These are phyloP conservation scores for Balaenoptera acutorostrata DNA, from an alignment of 2,113 vertebrate genomes.

Conservation along the genomic window DNA sequence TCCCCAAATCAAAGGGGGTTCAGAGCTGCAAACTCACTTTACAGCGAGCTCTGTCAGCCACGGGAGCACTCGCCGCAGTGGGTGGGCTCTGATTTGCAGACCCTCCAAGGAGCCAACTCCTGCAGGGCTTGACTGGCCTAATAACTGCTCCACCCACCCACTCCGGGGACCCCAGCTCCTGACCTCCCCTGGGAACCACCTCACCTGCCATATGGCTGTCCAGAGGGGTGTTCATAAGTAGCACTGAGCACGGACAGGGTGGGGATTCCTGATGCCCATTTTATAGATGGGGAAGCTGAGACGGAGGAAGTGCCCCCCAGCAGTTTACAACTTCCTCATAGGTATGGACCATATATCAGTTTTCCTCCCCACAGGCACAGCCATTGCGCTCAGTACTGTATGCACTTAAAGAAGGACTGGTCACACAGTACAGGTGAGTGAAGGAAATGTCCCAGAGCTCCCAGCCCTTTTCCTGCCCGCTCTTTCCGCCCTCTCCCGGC, in stretches of 20 bases:
- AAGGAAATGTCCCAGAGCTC: not conserved
- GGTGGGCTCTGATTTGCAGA: not conserved
- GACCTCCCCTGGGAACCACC: not conserved
- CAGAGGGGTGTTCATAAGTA: not conserved
- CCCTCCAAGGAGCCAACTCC: not conserved
- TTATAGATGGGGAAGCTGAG: not conserved
- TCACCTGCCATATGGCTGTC: not conserved
- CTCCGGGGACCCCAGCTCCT: not conserved
- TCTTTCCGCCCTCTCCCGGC: not conserved
- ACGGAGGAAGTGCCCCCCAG: not conserved
- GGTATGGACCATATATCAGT: not conserved
- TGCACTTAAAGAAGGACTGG: not conserved
- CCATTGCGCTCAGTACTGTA: fast-evolving
- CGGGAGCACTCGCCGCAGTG: not conserved
- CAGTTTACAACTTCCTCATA: not conserved
- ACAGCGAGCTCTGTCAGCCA: not conserved
- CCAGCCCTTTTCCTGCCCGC: not conserved
- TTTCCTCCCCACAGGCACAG: too few relatives aligned
- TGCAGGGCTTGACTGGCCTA: not conserved
- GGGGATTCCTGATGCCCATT: not conserved
- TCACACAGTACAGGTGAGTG: not conserved
- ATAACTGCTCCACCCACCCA: not conserved
- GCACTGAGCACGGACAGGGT: not conserved
- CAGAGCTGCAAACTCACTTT: not conserved
- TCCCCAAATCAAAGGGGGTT: constrained; percentile 46